phyloP scores from a whole-genome alignment of 2,888 invertebrate species.

The Diarsia brunnea region DNA sequence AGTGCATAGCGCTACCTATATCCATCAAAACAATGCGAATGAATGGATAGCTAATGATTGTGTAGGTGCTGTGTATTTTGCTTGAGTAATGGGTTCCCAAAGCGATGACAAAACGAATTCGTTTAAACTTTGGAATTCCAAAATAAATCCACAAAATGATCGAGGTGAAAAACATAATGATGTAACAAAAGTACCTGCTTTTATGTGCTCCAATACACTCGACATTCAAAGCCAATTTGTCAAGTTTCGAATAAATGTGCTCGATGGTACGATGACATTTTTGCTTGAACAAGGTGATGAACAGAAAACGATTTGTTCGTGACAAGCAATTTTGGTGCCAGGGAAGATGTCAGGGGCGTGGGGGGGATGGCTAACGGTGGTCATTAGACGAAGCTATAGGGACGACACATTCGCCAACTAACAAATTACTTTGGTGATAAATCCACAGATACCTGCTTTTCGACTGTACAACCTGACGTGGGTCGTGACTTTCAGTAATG shows the following conservation, averaged over 20 bases:
- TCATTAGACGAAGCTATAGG: slow-evolving; percentile 86
- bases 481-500: slow-evolving; percentile 35
- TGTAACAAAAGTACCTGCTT: slow-evolving; percentile 63
- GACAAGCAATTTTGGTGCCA: slow-evolving; percentile 85
- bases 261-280: slow-evolving; percentile 76
- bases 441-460: slow-evolving; percentile 79
- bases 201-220: slow-evolving; percentile 60
- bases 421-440: slow-evolving; percentile 85
- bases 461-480: slow-evolving; percentile 86
- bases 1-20: slow-evolving; percentile 82
- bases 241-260: slow-evolving; percentile 74
- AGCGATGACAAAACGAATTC: slow-evolving; percentile 82
- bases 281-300: slow-evolving; percentile 75
- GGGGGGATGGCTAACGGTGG: slow-evolving; percentile 80
- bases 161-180: slow-evolving; percentile 62
- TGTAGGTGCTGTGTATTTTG: slow-evolving; percentile 88
- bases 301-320: slow-evolving; percentile 84
- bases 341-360: slow-evolving; percentile 79
- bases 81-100: slow-evolving; percentile 84
- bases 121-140: slow-evolving; percentile 55
- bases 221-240: slow-evolving; percentile 75
- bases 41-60: slow-evolving; percentile 82
- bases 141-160: slow-evolving; percentile 63
- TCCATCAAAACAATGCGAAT: slow-evolving; percentile 75
- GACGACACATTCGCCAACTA: slow-evolving; percentile 89